Base-by-base conservation (phyloP, 2,113 vertebrate species). In the Corvus cornix region DNA sequence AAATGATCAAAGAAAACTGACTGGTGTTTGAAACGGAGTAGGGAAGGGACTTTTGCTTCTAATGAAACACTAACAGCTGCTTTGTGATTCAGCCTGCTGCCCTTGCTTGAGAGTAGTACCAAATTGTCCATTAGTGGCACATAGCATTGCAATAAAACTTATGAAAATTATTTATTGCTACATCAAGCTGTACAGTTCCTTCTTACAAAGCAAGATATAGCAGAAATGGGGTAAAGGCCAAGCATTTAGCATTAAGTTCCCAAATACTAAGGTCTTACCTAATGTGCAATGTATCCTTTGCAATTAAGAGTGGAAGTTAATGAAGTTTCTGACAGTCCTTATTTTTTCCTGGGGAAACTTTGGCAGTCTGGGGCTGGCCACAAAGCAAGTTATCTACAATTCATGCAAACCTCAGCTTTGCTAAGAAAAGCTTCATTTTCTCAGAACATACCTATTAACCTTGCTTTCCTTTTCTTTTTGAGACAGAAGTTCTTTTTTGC, bases 131-230 rank as follows among this genome's bases (percentile, higher is more conserved):
- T 94, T 97, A 97, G 90, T 88, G 91, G 78, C 93, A 82, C 63
- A 62, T 2, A 70, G 70, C 37, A 35, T 63, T 93, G 91, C 70
- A 59, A 35, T 85, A 88, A 93, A 90, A 87, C 86, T 95, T 96
- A 95, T 6, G 80, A 84, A 95, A 96, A 95, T 93, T 96, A 95
- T 96, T 95, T 95, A 97, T 95, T 90, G 75, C 84, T 90, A 68
- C 63, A 75, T 93, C 84, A 74, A 91, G 70, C 82, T 55, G 10
- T 91, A 67, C 39, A 77, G 64, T 19, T 83, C 28, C 63, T 73
- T 84, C 67, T 89, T 70, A 33, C 23, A 83, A 87, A 66, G 82
- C n/a, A 63, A 87, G 55, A 85, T 80, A 62, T 7, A 85, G 35
- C 63, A 88, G 63, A 93, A 95, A 63, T 52, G 30, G 78, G 63